Evolutionary conservation across 1,140 invertebrate genomes (phyloP).

Genomic region (Zaprionus davidi): DNA sequence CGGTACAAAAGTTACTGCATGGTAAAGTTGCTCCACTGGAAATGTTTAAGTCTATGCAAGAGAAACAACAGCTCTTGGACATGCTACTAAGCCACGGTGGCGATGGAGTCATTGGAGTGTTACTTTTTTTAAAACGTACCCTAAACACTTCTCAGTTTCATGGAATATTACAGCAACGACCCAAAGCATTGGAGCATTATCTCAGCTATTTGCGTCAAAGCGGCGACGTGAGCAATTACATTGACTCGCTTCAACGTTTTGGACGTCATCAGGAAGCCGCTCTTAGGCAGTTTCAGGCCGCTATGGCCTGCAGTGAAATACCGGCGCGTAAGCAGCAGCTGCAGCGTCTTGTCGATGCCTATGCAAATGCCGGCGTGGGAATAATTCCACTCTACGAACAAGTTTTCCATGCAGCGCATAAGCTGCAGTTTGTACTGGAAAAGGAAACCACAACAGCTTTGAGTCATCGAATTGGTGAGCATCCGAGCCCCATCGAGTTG

Average conservation of each 20-base stretch:
- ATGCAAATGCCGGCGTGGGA: constrained; percentile 64
- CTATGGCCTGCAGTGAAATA: constrained; percentile 54
- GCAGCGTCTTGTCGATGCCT: constrained; percentile 62
- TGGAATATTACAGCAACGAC: constrained; percentile 85
- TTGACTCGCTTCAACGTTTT: constrained; percentile 86
- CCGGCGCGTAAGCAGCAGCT: constrained; percentile 60
- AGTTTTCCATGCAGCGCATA: constrained; percentile 62
- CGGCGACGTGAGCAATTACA: constrained; percentile 84
- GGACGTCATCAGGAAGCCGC: constrained; percentile 86
- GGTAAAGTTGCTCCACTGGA: constrained; percentile 85
- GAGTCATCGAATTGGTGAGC: constrained; percentile 27
- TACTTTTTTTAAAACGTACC: constrained; percentile 86
- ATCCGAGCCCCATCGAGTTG: constrained; percentile 71
- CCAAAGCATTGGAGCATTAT: constrained; percentile 86
- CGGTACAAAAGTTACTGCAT: constrained; percentile 85
- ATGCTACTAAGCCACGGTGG: constrained; percentile 86
- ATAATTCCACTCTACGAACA: constrained; percentile 70
- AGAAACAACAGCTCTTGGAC: constrained; percentile 86
- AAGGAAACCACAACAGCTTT: constrained; percentile 44
- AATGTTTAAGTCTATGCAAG: constrained; percentile 85
- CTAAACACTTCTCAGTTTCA: constrained; percentile 85
- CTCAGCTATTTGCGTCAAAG: constrained; percentile 85
- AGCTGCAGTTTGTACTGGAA: constrained; percentile 66
- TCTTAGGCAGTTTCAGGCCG: constrained; percentile 85
- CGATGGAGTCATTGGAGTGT: constrained; percentile 86